A percentile compares a stretch with the other conserved stretches of the same genome.
Evolutionary conservation across 1,140 invertebrate species (phyloP).

Genomic region (Cheumatopsyche charites): DNA sequence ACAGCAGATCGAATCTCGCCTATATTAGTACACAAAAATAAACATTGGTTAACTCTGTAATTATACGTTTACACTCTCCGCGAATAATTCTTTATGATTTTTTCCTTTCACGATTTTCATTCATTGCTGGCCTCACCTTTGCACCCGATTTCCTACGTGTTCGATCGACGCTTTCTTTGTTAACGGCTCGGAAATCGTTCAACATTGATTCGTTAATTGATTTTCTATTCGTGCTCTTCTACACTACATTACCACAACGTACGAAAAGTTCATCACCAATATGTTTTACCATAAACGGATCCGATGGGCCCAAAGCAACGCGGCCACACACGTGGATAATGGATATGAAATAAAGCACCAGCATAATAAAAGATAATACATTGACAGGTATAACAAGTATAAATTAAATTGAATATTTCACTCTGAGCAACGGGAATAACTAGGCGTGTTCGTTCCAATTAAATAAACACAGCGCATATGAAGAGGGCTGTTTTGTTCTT

Average conservation of each 20-base stretch:
- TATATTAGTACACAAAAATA: conserved; percentile 35
- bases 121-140: conserved; percentile 41
- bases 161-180: conserved; percentile 10
- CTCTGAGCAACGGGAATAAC: conserved; percentile 31
- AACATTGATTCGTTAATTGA: conserved; percentile 27
- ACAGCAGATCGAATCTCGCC: conserved; percentile 3
- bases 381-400: conserved; percentile 45
- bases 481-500: background rate
- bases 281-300: conserved; percentile 25
- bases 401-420: conserved; percentile 46
- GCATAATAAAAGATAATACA: conserved; percentile 45
- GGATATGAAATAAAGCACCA: conserved; percentile 44
- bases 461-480: conserved; percentile 29
- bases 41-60: conserved; percentile 42
- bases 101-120: conserved; percentile 42
- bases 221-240: background rate
- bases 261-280: background rate
- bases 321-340: conserved; percentile 46
- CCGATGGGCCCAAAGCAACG: conserved; percentile 29
- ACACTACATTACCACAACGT: conserved; percentile 22
- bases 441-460: conserved; percentile 42
- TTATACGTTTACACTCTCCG: conserved; percentile 31
- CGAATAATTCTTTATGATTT: conserved; percentile 32
- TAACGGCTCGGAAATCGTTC: background rate
- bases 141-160: conserved; percentile 7